Evolutionary conservation across 1,140 invertebrate species (phyloP), one percentile per base, ranked within the genome.

Genomic region (Drosophila orena): DNA sequence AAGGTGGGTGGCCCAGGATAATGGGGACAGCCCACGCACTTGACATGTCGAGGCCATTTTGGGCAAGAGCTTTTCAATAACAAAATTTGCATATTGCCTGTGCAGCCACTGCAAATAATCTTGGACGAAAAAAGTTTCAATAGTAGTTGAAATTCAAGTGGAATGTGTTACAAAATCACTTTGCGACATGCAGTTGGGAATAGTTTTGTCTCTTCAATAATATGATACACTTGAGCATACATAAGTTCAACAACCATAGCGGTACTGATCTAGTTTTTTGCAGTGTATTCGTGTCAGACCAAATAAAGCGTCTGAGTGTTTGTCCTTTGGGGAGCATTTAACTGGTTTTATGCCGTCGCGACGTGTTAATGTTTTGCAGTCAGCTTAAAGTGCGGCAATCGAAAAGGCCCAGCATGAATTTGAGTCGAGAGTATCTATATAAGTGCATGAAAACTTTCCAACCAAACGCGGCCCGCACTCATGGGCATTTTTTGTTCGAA

Each of bases 321-420:
- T 69, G 22, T 58, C 54, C 72, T 72, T 73, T 76, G 58, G 69
- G 69, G 11, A 43, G 55, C 69, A 71, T 81, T 88, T 83, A 79
- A 88, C 49, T 57, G 75, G 44, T 58, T 74, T 85, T 62, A 85
- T 85, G 77, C n/a, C 58, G 79, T 43, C 66, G 79, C 64, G 84
- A 89, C 83, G 58, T 89, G 83, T 66, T 83, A 73, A 86, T 89
- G 81, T 64, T 76, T 54, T 50, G 59, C 62, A 49, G 37, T 58
- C 40, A 30, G 43, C 30, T 60, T 56, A 52, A 68, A 59, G 58
- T n/a, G 47, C 42, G 50, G 34, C 37, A 46, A 58, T 50, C 40
- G 69, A 27, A 49, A 46, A 4, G 30, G 65, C 49, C 43, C 44
- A 58, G 22, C 59, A 55, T 47, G 35, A 65, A 37, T 30, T 30